Evolutionary conservation across 2,888 invertebrate species (phyloP).

Genomic region (Acanthococcus lagerstroemiae): DNA sequence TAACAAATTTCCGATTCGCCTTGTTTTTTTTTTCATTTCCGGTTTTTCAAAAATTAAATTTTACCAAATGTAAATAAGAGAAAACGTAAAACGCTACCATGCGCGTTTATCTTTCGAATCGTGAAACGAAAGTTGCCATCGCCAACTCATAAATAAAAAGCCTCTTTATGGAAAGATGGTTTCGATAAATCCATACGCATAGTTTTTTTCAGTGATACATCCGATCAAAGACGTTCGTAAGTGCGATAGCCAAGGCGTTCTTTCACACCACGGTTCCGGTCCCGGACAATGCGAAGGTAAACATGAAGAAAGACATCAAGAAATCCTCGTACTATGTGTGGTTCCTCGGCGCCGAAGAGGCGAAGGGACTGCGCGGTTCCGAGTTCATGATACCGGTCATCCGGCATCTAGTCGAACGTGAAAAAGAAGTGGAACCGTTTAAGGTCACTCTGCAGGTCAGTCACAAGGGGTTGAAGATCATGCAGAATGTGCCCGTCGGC

Average conservation of each 20-base stretch:
- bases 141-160: background rate
- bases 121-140: background rate
- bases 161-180: background rate
- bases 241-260: background rate
- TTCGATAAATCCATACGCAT: background rate
- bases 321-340: constrained; percentile 85
- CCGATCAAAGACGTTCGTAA: background rate
- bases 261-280: background rate
- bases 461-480: constrained; percentile 86
- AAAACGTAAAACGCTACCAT: too few species aligned
- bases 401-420: constrained; percentile 70
- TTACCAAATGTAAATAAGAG: too few species aligned
- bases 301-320: constrained; percentile 63
- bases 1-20: too few species aligned
- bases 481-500: constrained; percentile 57
- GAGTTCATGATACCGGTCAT: constrained; percentile 79
- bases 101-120: background rate
- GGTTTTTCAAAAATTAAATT: too few species aligned
- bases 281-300: too few species aligned
- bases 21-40: too few species aligned
- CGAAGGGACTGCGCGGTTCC: constrained; percentile 73
- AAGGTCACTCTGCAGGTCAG: constrained; percentile 77
- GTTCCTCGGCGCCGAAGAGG: constrained; percentile 93
- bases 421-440: constrained; percentile 74
- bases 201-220: too few species aligned